Conservation (phyloP, 2,888 invertebrate genomes). For the Tetanocera ferruginea region DNA sequence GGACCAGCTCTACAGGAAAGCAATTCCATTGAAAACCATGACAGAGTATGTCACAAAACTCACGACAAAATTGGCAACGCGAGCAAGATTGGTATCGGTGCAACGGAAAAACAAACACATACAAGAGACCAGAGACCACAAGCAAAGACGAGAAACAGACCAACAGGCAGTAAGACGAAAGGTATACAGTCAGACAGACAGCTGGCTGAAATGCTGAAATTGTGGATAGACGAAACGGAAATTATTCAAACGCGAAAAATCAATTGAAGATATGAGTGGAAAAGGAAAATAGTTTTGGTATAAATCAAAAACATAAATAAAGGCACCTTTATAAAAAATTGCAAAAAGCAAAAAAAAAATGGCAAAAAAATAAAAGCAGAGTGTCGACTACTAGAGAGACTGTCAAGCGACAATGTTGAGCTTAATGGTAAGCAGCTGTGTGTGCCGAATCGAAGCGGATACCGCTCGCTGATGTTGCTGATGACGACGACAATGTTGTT, state of each 20-base stretch:
- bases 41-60: constrained; percentile 55
- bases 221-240: constrained; percentile 7
- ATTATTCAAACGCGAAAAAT: constrained; percentile 15
- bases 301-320: background rate
- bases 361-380: background rate
- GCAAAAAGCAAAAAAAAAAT: background rate
- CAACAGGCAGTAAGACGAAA: constrained; percentile 2
- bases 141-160: constrained; percentile 8
- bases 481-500: constrained; percentile 13
- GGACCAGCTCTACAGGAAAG: constrained; percentile 31
- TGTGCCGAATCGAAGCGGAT: constrained; percentile 40
- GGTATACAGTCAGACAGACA: background rate
- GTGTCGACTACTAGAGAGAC: background rate
- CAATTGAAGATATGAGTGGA: constrained; percentile 24
- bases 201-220: background rate
- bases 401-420: background rate
- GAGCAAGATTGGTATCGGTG: constrained; percentile 28
- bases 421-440: constrained; percentile 52
- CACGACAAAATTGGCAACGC: constrained; percentile 50
- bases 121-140: constrained; percentile 8
- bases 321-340: constrained; percentile 1
- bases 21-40: constrained; percentile 45
- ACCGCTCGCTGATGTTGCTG: background rate
- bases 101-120: constrained; percentile 19
- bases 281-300: background rate